A percentile compares a stretch with the other conserved stretches of the same genome.
These are phyloP conservation scores for Archips xylosteana DNA, from an alignment of 2,888 invertebrate species.

Conservation along the genomic window DNA sequence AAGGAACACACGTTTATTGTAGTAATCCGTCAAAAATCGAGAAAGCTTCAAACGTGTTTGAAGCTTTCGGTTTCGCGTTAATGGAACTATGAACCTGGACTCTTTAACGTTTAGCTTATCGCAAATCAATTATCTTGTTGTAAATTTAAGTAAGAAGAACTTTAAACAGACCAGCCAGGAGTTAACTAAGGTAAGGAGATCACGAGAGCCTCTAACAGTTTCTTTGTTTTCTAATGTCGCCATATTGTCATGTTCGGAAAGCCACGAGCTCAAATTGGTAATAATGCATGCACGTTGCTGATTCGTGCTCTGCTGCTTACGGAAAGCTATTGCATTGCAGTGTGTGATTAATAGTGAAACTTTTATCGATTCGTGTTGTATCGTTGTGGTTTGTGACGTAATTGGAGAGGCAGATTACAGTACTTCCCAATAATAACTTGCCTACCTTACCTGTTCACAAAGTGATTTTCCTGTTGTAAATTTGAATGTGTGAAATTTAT, in stretches of 20 bases:
- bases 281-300: slow-evolving; percentile 27
- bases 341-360: slow-evolving; percentile 25
- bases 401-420: slow-evolving; percentile 20
- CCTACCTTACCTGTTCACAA: background rate
- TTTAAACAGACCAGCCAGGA: slow-evolving; percentile 95
- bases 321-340: slow-evolving; percentile 27
- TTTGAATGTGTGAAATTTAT: background rate
- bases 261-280: slow-evolving; percentile 58
- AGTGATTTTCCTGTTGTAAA: background rate
- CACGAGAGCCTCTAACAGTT: slow-evolving; percentile 48
- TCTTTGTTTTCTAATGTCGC: slow-evolving; percentile 80
- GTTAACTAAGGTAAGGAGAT: slow-evolving; percentile 93
- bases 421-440: slow-evolving; percentile 13
- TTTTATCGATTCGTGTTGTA: slow-evolving; percentile 32
- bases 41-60: slow-evolving; percentile 97
- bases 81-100: slow-evolving; percentile 99
- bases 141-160: slow-evolving; percentile 98
- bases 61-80: slow-evolving; percentile 97
- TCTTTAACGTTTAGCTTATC: slow-evolving; percentile 99
- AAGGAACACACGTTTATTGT: slow-evolving; percentile 74
- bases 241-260: slow-evolving; percentile 73
- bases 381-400: slow-evolving; percentile 34
- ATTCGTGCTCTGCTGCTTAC: slow-evolving; percentile 4
- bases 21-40: slow-evolving; percentile 90
- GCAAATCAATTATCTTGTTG: slow-evolving; percentile 99